These are phyloP conservation scores for Campylorhamphus procurvoides DNA, from an alignment of 2,113 vertebrate species.

Conservation along the genomic window DNA sequence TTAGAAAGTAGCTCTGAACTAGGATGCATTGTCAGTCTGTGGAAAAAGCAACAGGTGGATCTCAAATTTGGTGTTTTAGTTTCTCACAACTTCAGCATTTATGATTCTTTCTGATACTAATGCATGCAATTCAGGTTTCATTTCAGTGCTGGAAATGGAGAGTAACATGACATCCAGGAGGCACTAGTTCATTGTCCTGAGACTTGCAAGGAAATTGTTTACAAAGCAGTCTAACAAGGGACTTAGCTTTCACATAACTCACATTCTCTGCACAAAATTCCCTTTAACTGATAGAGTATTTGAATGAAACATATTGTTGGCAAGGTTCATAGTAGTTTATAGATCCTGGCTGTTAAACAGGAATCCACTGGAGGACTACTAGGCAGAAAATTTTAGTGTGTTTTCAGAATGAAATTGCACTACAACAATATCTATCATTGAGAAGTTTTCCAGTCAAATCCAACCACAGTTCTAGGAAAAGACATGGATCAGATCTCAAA, in stretches of 20 bases:
- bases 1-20: background rate
- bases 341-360: background rate
- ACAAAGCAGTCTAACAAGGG: background rate
- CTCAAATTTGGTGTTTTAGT: background rate
- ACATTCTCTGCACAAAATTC: background rate
- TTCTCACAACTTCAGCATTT: background rate
- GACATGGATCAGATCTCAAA: background rate
- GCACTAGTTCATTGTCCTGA: background rate
- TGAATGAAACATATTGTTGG: background rate
- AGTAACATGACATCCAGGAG: background rate
- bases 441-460: background rate
- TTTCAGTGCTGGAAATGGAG: background rate
- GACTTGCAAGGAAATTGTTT: background rate
- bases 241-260: background rate
- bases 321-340: background rate
- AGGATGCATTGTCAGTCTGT: background rate
- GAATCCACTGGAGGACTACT: background rate
- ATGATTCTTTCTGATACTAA: background rate
- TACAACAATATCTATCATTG: background rate
- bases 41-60: background rate
- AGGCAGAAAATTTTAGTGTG: background rate
- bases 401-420: background rate
- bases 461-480: background rate
- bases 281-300: background rate
- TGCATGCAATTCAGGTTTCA: background rate